phyloP scores from a whole-genome alignment of 2,797 vertebrate genomes.

The Apodemus agrarius region DNA sequence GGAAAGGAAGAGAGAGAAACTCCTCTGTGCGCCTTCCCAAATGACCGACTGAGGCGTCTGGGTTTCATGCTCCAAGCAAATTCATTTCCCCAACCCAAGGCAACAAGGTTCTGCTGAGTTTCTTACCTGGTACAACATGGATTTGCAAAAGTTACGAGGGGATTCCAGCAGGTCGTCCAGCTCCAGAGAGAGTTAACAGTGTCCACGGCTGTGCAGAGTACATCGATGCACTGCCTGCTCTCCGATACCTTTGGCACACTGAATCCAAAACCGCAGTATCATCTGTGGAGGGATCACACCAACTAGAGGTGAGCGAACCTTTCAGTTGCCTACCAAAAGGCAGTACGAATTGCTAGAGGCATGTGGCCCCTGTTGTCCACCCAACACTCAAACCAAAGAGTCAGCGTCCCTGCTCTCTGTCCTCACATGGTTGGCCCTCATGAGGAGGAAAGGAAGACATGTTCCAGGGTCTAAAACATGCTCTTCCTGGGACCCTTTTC shows the following conservation, averaged over 20 bases:
- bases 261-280: neutral
- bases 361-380: neutral
- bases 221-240: neutral
- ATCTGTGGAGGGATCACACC: neutral
- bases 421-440: neutral
- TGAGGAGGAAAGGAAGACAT: neutral
- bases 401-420: neutral
- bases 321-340: neutral
- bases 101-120: neutral
- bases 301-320: neutral
- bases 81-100: neutral
- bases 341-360: neutral
- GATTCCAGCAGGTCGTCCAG: neutral
- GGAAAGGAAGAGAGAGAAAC: neutral
- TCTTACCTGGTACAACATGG: neutral
- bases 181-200: neutral
- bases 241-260: neutral
- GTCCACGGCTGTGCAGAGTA: neutral
- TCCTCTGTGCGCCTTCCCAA: neutral
- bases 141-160: neutral
- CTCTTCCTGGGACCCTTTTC: neutral
- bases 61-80: constrained; percentile 31
- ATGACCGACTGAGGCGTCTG: neutral
- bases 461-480: neutral
- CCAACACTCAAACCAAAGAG: neutral